Conservation (phyloP, 2,888 invertebrate species). For the Nemotelus pantherinus region DNA sequence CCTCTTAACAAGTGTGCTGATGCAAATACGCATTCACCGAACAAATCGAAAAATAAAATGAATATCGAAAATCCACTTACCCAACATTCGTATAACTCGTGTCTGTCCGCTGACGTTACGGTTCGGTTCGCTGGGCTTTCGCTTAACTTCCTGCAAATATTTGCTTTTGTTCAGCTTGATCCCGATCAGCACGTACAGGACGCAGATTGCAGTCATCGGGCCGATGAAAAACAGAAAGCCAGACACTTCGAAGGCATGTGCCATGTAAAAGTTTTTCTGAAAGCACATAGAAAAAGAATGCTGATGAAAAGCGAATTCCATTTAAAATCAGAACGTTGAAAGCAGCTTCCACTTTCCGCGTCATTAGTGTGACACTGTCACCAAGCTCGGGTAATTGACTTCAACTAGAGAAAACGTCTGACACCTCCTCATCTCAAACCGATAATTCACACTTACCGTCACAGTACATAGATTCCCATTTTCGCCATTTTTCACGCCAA, state of each 20-base stretch:
- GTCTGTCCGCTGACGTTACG: slow-evolving; percentile 70
- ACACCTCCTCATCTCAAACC: no score
- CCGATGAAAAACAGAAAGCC: slow-evolving; percentile 84
- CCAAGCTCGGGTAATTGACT: no score
- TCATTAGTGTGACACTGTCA: no score
- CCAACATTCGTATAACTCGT: slow-evolving; percentile 81
- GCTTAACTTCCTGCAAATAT: slow-evolving; percentile 70
- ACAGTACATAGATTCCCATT: slow-evolving; percentile 62
- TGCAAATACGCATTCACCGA: no score
- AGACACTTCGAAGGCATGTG: slow-evolving; percentile 82
- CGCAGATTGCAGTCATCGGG: slow-evolving; percentile 87
- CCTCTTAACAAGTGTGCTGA: no score
- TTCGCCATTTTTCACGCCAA: slow-evolving; percentile 51
- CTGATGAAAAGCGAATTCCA: no score
- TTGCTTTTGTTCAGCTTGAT: slow-evolving; percentile 75
- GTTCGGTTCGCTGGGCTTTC: slow-evolving; percentile 63
- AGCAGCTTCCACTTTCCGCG: no score
- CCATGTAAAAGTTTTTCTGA: slow-evolving; percentile 65
- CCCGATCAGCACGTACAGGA: slow-evolving; percentile 82
- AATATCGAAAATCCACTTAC: slow-evolving; percentile 67
- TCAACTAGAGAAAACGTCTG: no score
- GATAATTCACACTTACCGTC: slow-evolving; percentile 49
- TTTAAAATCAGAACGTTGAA: no score
- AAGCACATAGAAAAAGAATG: slow-evolving; percentile 1
- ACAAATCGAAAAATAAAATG: no score